Evolutionary conservation across 1,140 invertebrate species (phyloP), one percentile per base, ranked within the genome.

Genomic region (Zaprionus taronus): DNA sequence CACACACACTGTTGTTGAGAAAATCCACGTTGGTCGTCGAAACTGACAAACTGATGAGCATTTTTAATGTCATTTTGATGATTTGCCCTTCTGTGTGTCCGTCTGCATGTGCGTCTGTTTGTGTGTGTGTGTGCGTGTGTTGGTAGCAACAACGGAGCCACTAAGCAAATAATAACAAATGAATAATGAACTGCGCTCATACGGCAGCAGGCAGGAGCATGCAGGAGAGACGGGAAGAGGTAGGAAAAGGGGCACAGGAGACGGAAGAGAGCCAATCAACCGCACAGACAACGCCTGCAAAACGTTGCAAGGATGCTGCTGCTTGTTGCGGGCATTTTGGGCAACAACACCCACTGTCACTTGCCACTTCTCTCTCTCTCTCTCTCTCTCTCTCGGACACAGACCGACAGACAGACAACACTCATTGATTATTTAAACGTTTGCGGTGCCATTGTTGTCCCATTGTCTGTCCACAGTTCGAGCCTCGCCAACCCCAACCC

Each of bases 391-490:
- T n/a, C n/a, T n/a, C n/a, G 36, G 9, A 31, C 64, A 70, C 38
- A 53, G 15, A 36, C 4, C 17, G 9, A 60, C 55, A 36, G 55
- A 69, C 56, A 74, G 38, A 74, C 66, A 75, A 78, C 61, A 63
- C 47, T 75, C 79, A 81, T 81, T 75, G 77, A 75, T 81, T 75
- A 81, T 81, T 79, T 70, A 80, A 81, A 71, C 77, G 58, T 71
- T 79, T 79, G 67, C 63, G 79, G 79, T 79, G 62, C 57, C 53
- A 69, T 65, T 76, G 77, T 75, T 72, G 69, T 65, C 28, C 47
- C 47, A 55, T 47, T 51, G 31, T 51, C 62, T 49, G n/a, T 41
- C 67, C 38, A 60, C 17, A 49, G 17, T 49, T 7, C 44, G 7
- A 20, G 2, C 17, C 7, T 20, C 0, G 9, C 38, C n/a, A n/a